Evolutionary conservation across 2,888 invertebrate species (phyloP).

Genomic region (Lapara coniferarum): DNA sequence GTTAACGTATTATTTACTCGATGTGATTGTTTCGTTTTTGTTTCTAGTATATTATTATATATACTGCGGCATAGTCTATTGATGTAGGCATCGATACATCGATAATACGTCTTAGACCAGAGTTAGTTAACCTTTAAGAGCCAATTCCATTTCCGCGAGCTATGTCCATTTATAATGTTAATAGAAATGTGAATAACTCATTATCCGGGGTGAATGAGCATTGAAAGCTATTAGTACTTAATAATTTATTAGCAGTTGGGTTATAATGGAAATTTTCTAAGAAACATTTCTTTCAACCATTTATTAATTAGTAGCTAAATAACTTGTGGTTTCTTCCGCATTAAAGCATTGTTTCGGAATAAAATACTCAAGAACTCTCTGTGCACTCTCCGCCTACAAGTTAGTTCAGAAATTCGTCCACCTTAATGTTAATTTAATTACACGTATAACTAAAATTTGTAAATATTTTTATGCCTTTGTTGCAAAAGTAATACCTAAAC

Average conservation of each 20-base stretch:
- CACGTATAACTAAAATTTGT: neutral
- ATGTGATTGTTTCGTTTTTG: neutral
- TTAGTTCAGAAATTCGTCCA: no score
- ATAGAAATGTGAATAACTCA: conserved; percentile 11
- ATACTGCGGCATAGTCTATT: no score
- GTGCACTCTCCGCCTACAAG: no score
- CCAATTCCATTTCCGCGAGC: neutral
- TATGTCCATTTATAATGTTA: neutral
- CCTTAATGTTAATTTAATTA: no score
- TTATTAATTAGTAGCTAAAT: no score
- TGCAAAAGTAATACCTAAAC: no score
- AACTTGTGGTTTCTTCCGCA: no score
- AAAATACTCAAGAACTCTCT: no score
- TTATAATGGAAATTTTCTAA: neutral
- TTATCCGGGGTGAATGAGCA: neutral
- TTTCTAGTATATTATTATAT: neutral
- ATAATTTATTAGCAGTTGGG: neutral
- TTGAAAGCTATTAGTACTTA: neutral
- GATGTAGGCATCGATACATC: no score
- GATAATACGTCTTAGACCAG: neutral
- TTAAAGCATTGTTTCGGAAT: no score
- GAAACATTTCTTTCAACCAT: no score
- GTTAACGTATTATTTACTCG: neutral
- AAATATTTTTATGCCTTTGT: no score
- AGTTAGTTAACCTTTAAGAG: neutral